A percentile compares a stretch with the other conserved stretches of the same genome.
Evolutionary conservation across 2,888 invertebrate genomes (phyloP).

Genomic region (Mythimna ferrago): DNA sequence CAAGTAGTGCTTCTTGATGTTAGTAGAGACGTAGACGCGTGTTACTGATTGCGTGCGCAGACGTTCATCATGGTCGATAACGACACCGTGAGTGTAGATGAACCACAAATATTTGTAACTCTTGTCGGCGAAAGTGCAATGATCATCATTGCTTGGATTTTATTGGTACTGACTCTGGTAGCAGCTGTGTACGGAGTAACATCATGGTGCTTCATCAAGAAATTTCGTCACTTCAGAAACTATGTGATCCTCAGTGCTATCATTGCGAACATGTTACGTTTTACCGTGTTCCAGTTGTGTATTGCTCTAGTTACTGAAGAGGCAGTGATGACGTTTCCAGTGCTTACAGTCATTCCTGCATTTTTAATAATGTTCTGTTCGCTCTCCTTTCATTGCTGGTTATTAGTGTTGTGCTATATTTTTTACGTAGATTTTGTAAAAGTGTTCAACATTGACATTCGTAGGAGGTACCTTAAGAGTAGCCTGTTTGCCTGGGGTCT

Average conservation of each 20-base stretch:
- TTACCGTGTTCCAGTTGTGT: not conserved
- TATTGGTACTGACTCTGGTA: not conserved
- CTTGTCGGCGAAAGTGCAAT: not conserved
- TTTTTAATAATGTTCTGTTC: not conserved
- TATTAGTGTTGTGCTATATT: slow-evolving; percentile 24
- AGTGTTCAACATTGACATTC: slow-evolving; percentile 21
- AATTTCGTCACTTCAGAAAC: slow-evolving; percentile 35
- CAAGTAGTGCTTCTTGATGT: not conserved
- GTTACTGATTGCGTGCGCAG: not conserved
- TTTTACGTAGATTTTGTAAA: slow-evolving; percentile 34
- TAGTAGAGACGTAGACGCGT: not conserved
- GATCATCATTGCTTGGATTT: not conserved
- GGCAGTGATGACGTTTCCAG: not conserved
- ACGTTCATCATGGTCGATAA: not conserved
- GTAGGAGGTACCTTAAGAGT: slow-evolving; percentile 25
- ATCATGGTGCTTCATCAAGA: slow-evolving; percentile 29
- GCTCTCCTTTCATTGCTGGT: not conserved
- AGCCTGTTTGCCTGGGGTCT: slow-evolving; percentile 16
- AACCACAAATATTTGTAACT: not conserved
- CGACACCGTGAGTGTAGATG: not conserved
- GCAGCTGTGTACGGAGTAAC: slow-evolving; percentile 21
- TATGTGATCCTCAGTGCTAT: slow-evolving; percentile 15
- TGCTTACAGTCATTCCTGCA: not conserved
- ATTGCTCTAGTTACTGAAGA: not conserved
- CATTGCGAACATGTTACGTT: not conserved